A percentile compares a stretch with the other conserved stretches of the same genome.
Evolutionary conservation across 2,888 invertebrate species (phyloP).

Genomic region (Temnothorax rugatulus): DNA sequence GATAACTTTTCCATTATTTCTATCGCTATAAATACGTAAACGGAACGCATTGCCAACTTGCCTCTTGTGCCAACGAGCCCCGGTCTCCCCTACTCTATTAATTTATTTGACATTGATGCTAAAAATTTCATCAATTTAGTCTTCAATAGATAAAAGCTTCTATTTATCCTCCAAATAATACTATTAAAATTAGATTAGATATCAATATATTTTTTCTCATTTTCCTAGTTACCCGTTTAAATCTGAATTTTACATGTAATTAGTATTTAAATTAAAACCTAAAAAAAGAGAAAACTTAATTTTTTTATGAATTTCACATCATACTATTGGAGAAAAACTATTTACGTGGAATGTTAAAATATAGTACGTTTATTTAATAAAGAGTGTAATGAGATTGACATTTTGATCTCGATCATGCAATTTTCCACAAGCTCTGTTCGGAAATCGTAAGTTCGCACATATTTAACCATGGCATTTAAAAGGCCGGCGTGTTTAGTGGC

Average conservation of each 20-base stretch:
- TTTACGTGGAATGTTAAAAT: neutral
- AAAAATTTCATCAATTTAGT: neutral
- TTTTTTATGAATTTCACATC: neutral
- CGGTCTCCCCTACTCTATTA: no score
- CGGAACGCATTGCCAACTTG: no score
- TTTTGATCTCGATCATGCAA: neutral
- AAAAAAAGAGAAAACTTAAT: neutral
- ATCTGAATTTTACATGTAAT: neutral
- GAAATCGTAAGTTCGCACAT: slow-evolving; percentile 16
- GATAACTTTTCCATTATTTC: no score
- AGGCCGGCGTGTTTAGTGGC: slow-evolving; percentile 4
- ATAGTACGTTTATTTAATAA: neutral
- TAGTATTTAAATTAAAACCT: slow-evolving; percentile 4
- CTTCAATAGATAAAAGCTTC: neutral
- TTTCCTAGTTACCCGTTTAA: neutral
- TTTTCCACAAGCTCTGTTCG: neutral
- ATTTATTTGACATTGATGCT: neutral
- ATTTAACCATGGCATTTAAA: slow-evolving; percentile 18
- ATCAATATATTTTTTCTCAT: neutral
- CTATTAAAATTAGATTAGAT: neutral
- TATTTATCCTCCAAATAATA: neutral
- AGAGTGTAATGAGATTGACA: neutral
- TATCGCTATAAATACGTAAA: no score
- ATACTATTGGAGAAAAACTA: neutral
- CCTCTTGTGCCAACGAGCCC: no score